Evolutionary conservation across 2,797 vertebrate genomes (phyloP), one percentile per base, ranked within the genome.

Genomic region (Alectoris magna): DNA sequence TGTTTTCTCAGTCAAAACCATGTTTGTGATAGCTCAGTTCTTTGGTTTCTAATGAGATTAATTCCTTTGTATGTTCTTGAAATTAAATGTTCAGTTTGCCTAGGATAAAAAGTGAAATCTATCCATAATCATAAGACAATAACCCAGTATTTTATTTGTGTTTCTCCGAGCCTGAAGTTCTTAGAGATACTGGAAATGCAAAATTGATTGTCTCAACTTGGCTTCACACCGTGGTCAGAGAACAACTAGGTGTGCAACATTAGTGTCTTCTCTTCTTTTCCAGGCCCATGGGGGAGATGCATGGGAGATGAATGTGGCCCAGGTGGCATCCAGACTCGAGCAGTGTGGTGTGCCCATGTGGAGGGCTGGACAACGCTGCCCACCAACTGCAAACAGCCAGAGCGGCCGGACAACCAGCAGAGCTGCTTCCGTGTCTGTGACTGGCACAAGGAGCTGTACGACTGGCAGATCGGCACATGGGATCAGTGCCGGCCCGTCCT

Each of bases 241-340:
- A 82, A 7, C 9, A 27, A 21, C 21, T 2, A 23, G 31, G 29
- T 5, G 22, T 64, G 48, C 74, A 14, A 59, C 3, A 17, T 84
- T 36, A 75, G 22, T 67, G 23, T 63, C 66, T 87, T 18, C 48
- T 91, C 26, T 93, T 74, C 21, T 97, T 93, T 96, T 78, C 38
- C 96, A 99, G 99, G 99, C 97, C 98, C 99, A 0, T 99, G 99
- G 99, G 99, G 99, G 38, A 97, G 99, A 77, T 99, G 99, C 95
- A 99, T 99, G 99, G 99, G 99, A 94, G 99, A 99, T 9, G 99
- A 99, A n/a, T 99, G 99, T 1, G 99, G 99, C 6, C 99, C 98
- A 0, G 99, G 99, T 9, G 99, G 99, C 81, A 98, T 98, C 96
- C 99, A 99, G 87, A 99, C 98, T 13, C 98, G 99, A 68, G 99